Conservation (phyloP, 1,140 invertebrate species). For the Saxidomus purpurata region DNA sequence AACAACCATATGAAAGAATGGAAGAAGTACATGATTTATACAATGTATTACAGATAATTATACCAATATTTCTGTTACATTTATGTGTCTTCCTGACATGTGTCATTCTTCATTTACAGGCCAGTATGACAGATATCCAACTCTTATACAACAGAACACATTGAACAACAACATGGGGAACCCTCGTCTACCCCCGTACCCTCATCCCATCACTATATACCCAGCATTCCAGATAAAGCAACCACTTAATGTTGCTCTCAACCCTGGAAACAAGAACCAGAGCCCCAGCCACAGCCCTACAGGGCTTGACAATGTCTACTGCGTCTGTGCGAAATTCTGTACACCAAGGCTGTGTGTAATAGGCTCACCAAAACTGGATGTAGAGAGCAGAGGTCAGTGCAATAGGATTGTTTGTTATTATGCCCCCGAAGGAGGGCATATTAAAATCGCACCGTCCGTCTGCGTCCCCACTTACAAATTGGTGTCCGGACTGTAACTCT, state of each 20-base stretch:
- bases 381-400: conserved; percentile 83
- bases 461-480: too few species aligned
- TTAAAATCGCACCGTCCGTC: too few species aligned
- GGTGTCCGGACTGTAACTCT: too few species aligned
- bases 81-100: too few species aligned
- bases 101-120: conserved; percentile 43
- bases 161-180: conserved; percentile 87
- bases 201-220: conserved; percentile 92
- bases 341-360: conserved; percentile 91
- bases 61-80: too few species aligned
- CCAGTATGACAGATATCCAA: conserved; percentile 86
- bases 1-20: too few species aligned
- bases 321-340: conserved; percentile 93
- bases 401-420: too few species aligned
- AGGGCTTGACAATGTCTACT: conserved; percentile 85
- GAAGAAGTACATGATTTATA: too few species aligned
- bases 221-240: conserved; percentile 96
- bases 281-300: conserved; percentile 88
- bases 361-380: conserved; percentile 86
- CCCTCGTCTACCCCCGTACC: conserved; percentile 95
- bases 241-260: conserved; percentile 85
- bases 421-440: too few species aligned
- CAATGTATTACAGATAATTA: too few species aligned
- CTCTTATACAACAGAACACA: conserved; percentile 92
- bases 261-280: conserved; percentile 76